phyloP scores from a whole-genome alignment of 1,140 invertebrate species.

The Bombus picipes region DNA sequence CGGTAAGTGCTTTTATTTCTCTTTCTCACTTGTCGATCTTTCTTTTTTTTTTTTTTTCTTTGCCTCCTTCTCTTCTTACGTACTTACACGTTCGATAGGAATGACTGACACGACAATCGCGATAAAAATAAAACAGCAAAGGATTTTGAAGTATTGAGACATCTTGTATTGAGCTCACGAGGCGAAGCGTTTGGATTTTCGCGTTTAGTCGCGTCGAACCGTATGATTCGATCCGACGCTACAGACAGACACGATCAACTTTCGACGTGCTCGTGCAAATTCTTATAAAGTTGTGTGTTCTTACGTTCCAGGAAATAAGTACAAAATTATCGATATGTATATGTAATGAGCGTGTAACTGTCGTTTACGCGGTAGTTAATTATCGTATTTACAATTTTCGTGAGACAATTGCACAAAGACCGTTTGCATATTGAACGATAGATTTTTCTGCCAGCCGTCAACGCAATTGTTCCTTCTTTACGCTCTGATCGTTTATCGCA shows the following conservation, averaged over 20 bases:
- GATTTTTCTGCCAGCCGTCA: not conserved
- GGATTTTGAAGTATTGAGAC: slow-evolving; percentile 11
- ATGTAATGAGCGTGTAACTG: not conserved
- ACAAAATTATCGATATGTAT: not conserved
- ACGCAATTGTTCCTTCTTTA: not conserved
- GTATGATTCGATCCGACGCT: slow-evolving; percentile 25
- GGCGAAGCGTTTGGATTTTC: slow-evolving; percentile 24
- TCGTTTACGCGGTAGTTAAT: not conserved
- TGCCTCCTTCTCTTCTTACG: not conserved
- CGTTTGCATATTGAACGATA: not conserved
- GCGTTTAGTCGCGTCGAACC: slow-evolving; percentile 2
- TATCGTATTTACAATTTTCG: not conserved
- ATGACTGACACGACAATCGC: slow-evolving; percentile 19
- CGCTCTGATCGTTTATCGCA: not conserved
- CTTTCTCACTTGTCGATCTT: slow-evolving; percentile 3
- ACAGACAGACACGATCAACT: not conserved
- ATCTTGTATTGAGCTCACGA: slow-evolving; percentile 14
- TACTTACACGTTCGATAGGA: slow-evolving; percentile 21
- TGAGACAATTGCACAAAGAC: too few relatives aligned
- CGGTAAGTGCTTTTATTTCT: slow-evolving; percentile 78
- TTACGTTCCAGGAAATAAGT: not conserved
- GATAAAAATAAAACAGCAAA: slow-evolving; percentile 29
- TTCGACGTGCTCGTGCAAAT: not conserved
- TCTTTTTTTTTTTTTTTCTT: slow-evolving; percentile 6
- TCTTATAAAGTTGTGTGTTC: not conserved